Evolutionary conservation across 2,797 vertebrate genomes (phyloP).

Genomic region (Girardinus metallicus): DNA sequence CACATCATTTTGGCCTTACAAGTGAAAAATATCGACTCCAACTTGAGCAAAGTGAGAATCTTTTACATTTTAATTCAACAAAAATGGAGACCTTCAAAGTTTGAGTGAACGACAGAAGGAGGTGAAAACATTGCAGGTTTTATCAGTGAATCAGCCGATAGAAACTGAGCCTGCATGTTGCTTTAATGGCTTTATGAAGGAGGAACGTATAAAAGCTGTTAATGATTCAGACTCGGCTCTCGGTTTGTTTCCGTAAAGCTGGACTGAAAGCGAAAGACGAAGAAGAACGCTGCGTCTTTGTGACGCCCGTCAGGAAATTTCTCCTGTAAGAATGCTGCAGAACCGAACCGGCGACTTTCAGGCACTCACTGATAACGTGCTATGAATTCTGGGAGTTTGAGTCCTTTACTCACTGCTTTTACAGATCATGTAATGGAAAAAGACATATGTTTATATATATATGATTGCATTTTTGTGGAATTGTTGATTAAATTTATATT

Average conservation of each 20-base stretch:
- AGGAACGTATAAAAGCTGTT: neutral
- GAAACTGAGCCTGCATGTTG: neutral
- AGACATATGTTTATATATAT: neutral
- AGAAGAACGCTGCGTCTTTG: neutral
- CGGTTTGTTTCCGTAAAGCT: too few species aligned
- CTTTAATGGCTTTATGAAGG: neutral
- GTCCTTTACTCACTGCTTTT: neutral
- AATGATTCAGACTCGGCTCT: neutral
- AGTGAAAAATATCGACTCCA: neutral
- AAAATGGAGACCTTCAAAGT: neutral
- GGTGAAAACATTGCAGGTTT: neutral
- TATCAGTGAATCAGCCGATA: neutral
- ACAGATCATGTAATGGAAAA: neutral
- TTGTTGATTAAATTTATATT: neutral
- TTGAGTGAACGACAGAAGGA: neutral
- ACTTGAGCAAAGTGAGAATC: neutral
- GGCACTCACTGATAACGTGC: neutral
- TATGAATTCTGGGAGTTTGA: neutral
- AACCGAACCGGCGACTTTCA: neutral
- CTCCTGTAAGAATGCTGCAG: neutral
- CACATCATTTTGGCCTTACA: neutral
- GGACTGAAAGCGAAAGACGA: neutral
- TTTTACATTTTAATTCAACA: neutral
- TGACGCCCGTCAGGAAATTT: neutral
- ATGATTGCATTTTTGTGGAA: neutral